Evolutionary conservation across 2,888 invertebrate species (phyloP).

Genomic region (Conchocele bisecta): DNA sequence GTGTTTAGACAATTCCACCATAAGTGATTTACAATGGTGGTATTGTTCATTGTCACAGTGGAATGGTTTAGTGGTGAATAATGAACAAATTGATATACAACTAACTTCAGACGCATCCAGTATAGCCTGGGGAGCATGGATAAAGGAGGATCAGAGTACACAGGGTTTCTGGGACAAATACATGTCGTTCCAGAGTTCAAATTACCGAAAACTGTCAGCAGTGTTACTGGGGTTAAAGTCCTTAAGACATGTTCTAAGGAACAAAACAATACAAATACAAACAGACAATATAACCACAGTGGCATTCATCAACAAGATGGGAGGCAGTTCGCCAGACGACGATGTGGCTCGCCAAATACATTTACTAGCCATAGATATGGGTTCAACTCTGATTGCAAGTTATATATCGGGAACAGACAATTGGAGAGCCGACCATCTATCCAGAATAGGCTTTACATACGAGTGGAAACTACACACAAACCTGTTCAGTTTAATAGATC

Average conservation of each 20-base stretch:
- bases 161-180: conserved; percentile 18
- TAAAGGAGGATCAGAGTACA: background rate
- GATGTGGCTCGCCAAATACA: background rate
- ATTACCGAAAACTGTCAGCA: conserved; percentile 22
- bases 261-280: background rate
- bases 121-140: conserved; percentile 11
- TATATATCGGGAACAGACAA: background rate
- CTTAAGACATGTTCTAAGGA: background rate
- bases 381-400: background rate
- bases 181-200: conserved; percentile 12
- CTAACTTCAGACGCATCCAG: conserved; percentile 15
- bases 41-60: conserved; percentile 3
- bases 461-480: conserved; percentile 5
- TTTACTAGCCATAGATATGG: background rate
- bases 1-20: background rate
- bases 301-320: background rate
- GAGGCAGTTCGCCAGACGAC: background rate
- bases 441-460: background rate
- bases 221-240: conserved; percentile 11
- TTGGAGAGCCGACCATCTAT: background rate
- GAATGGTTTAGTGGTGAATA: background rate
- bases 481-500: background rate
- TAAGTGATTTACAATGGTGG: conserved; percentile 20
- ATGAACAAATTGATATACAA: conserved; percentile 5
- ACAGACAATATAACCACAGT: conserved; percentile 1